Percentiles rank a stretch among this genome's conserved stretches.
phyloP scores from a whole-genome alignment of 2,797 vertebrate genomes.

The Dipus sagitta region DNA sequence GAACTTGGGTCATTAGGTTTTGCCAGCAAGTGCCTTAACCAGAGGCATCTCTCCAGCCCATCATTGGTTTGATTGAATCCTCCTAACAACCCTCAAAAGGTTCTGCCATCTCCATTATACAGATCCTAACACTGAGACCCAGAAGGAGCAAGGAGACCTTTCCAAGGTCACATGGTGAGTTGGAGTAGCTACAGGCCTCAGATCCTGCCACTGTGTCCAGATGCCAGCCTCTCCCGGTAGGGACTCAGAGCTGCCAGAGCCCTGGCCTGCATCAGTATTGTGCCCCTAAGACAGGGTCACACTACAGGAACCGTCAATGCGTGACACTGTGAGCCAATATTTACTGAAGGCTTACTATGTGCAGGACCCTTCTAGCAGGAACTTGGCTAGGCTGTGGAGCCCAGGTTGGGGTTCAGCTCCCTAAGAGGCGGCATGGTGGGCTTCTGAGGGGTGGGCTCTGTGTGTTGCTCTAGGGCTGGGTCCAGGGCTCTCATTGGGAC shows the following conservation, averaged over 20 bases:
- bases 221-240: not conserved
- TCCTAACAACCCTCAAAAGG: not conserved
- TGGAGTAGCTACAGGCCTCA: not conserved
- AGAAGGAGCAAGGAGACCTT: not conserved
- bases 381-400: not conserved
- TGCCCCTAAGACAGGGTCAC: not conserved
- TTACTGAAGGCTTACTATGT: not conserved
- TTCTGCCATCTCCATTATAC: not conserved
- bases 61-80: not conserved
- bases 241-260: not conserved
- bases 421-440: too few relatives aligned
- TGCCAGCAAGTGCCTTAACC: too few relatives aligned
- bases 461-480: not conserved
- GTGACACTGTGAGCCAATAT: not conserved
- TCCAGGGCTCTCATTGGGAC: not conserved
- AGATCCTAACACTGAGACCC: not conserved
- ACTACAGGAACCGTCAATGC: not conserved
- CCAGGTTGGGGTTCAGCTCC: not conserved
- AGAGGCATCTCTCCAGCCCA: not conserved
- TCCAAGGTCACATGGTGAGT: not conserved
- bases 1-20: too few relatives aligned
- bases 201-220: not conserved
- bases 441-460: not conserved
- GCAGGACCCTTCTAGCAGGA: not conserved
- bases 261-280: not conserved